phyloP scores from a whole-genome alignment of 2,113 vertebrate species.

The Lepisosteus oculatus region DNA sequence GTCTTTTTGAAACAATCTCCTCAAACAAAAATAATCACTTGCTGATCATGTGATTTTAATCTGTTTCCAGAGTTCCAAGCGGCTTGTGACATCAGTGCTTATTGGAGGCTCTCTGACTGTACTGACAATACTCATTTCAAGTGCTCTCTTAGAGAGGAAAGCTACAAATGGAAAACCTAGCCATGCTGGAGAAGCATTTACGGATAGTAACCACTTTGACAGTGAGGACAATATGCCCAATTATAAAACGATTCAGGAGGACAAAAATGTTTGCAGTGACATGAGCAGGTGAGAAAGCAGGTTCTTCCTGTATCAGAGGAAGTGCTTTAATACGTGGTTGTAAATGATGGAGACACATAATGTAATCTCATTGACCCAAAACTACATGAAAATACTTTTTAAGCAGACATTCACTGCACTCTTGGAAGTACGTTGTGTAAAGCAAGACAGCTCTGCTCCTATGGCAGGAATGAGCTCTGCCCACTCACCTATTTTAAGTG shows the following conservation, averaged over 20 bases:
- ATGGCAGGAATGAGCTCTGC: too few relatives aligned
- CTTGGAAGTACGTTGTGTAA: too few relatives aligned
- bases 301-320: too few relatives aligned
- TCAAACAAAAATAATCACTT: background rate
- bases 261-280: constrained; percentile 2
- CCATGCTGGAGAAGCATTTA: background rate
- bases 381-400: too few relatives aligned
- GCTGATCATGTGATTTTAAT: background rate
- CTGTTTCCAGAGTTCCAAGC: constrained; percentile 36
- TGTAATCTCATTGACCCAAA: too few relatives aligned
- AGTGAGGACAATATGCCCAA: background rate
- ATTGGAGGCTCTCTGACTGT: constrained; percentile 42
- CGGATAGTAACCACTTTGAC: background rate
- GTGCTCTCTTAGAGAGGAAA: constrained; percentile 49
- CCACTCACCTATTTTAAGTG: too few relatives aligned
- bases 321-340: too few relatives aligned
- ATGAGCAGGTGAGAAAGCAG: constrained; percentile 53
- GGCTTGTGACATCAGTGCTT: constrained; percentile 29
- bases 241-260: background rate
- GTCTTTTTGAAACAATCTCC: too few relatives aligned
- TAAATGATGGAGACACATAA: too few relatives aligned
- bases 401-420: too few relatives aligned
- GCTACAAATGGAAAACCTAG: constrained; percentile 9
- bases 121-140: constrained; percentile 51
- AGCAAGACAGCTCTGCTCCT: too few relatives aligned